Evolutionary conservation across 2,797 vertebrate species (phyloP), one percentile per base, ranked within the genome.

Genomic region (Xiphorhynchus erythropygius): DNA sequence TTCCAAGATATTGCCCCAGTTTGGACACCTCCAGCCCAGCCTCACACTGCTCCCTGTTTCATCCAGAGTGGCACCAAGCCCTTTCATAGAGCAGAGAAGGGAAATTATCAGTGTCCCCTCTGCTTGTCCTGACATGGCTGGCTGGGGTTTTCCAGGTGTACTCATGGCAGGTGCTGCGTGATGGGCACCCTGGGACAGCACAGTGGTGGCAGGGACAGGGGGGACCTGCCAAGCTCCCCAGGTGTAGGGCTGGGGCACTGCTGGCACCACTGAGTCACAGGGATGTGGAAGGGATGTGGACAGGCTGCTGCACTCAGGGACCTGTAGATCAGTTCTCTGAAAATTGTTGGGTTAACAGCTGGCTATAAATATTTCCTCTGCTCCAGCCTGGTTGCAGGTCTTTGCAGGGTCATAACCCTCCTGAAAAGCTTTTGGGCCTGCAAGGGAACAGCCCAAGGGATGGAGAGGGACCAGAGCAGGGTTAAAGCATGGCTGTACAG

Each of bases 401-500:
- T 80, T 67, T 50, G 56, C 42, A 80, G 55, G n/a, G 27, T 53
- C 39, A 4, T 2, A 21, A 27, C 2, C 25, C 18, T 49, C 56
- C 15, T 0, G 22, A 35, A 59, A 35, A 63, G 2, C 2, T 57
- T 68, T 62, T 46, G 32, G 50, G 53, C 6, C 18, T 25, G 35
- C 22, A 24, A 74, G 35, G 5, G 69, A 73, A 35, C 13, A 70
- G 5, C 47, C 22, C 1, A 2, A 64, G 63, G 59, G 57, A 42
- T 76, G 70, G 32, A 73, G 55, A 78, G 11, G 47, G 22, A 65
- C 1, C 9, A 27, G 33, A 74, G 56, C 0, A 3, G n/a, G 44
- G 37, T 56, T 44, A 33, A 53, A 73, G 17, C 0, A 0, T 8
- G 57, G 62, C 30, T 0, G 0, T 76, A 62, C 17, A 68, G 37